Evolutionary conservation across 2,888 invertebrate species (phyloP).

Genomic region (Ephialtes manifestator): DNA sequence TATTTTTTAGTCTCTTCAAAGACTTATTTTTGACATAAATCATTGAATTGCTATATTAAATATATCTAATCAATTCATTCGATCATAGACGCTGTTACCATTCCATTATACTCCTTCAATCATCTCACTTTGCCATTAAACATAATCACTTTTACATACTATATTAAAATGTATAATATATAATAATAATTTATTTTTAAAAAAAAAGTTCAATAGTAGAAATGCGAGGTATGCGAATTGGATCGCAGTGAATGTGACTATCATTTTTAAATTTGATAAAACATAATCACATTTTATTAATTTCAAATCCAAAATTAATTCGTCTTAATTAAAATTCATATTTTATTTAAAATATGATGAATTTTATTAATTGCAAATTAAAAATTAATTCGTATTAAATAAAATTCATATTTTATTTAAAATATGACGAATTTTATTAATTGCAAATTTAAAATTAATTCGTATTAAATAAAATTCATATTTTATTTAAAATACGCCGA

Average conservation of each 20-base stretch:
- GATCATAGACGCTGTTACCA: slow-evolving; percentile 77
- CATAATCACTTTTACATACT: slow-evolving; percentile 40
- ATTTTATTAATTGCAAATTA: background rate
- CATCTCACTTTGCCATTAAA: slow-evolving; percentile 53
- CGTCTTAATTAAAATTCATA: background rate
- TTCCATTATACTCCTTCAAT: slow-evolving; percentile 71
- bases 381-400: background rate
- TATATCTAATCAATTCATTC: slow-evolving; percentile 78
- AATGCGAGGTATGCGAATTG: slow-evolving; percentile 54
- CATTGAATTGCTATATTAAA: slow-evolving; percentile 69
- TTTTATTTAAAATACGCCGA: no score
- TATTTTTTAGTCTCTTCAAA: slow-evolving; percentile 3
- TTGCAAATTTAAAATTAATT: background rate
- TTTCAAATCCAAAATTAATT: background rate
- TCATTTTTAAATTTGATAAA: background rate
- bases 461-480: background rate
- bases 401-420: background rate
- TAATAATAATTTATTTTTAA: background rate
- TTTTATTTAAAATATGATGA: no score
- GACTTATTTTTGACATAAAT: slow-evolving; percentile 40
- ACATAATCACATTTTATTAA: background rate
- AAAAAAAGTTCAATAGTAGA: slow-evolving; percentile 46
- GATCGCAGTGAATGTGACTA: slow-evolving; percentile 25
- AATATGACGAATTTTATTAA: no score
- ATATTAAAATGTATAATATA: slow-evolving; percentile 18